A percentile compares a stretch with the other conserved stretches of the same genome.
Evolutionary conservation across 37 sponge, comb jelly and placozoan species (phyloP).

Genomic region (Amphimedon queenslandica): DNA sequence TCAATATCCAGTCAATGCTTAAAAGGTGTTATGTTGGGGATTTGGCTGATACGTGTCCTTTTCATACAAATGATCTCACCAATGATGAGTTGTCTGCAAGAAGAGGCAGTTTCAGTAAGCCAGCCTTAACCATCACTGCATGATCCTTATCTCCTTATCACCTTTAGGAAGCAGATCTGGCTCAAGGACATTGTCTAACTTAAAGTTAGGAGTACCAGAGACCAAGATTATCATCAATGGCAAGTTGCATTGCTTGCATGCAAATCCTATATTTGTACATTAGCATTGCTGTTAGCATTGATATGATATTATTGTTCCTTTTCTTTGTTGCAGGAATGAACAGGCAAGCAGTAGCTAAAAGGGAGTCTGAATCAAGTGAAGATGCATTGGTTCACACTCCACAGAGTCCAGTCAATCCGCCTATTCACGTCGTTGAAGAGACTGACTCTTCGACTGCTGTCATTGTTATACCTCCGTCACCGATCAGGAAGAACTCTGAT

Average conservation of each 20-base stretch:
- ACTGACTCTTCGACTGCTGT: background rate
- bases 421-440: conserved; percentile 2
- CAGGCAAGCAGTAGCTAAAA: conserved; percentile 7
- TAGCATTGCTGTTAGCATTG: too few species aligned
- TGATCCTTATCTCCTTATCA: background rate
- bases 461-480: conserved; percentile 7
- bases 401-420: conserved; percentile 33
- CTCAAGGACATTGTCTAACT: background rate
- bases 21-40: conserved; percentile 43
- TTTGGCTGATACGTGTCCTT: conserved; percentile 14
- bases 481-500: conserved; percentile 37
- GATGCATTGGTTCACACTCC: conserved; percentile 25
- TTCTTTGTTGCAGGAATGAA: conserved; percentile 8
- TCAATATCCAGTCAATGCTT: conserved; percentile 61
- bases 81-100: too few species aligned
- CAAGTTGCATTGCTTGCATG: too few species aligned
- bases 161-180: too few species aligned
- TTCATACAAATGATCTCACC: too few species aligned
- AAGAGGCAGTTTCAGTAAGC: conserved; percentile 6
- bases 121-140: background rate
- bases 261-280: too few species aligned
- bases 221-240: background rate
- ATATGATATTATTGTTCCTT: too few species aligned
- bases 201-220: too few species aligned
- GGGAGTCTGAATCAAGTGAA: conserved; percentile 16